Evolutionary conservation across 2,888 invertebrate genomes (phyloP).

Genomic region (Crossocerus cetratus): DNA sequence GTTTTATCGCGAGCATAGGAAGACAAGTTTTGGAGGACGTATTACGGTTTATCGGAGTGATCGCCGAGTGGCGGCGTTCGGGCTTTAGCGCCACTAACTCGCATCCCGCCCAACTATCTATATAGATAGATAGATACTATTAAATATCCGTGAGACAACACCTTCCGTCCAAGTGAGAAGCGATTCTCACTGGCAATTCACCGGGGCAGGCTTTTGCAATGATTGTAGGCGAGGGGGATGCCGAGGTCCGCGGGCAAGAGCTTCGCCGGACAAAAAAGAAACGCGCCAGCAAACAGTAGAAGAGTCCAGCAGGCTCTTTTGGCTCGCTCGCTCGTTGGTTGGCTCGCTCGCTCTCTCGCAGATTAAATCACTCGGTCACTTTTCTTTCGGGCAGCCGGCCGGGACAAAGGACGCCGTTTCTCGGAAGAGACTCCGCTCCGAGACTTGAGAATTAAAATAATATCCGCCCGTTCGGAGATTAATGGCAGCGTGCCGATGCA

Average conservation of each 20-base stretch:
- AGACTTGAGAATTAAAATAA: constrained; percentile 72
- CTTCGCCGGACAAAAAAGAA: constrained; percentile 49
- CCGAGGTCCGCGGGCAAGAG: constrained; percentile 17
- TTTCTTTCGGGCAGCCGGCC: constrained; percentile 66
- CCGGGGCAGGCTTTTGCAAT: constrained; percentile 19
- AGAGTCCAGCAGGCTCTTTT: constrained; percentile 44
- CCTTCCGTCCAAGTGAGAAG: too few species aligned
- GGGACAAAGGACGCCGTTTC: constrained; percentile 70
- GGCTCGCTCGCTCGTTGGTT: background rate
- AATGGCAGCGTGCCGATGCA: constrained; percentile 68
- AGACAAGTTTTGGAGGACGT: constrained; percentile 9
- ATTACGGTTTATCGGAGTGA: constrained; percentile 26
- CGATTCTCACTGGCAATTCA: too few species aligned
- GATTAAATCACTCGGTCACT: constrained; percentile 69
- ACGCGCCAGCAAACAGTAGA: constrained; percentile 40
- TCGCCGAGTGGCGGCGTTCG: background rate
- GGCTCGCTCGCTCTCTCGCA: constrained; percentile 48
- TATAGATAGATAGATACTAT: too few species aligned
- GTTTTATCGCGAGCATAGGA: too few species aligned
- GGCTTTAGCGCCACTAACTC: too few species aligned
- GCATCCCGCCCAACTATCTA: too few species aligned
- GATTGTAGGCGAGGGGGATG: constrained; percentile 3
- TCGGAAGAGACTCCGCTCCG: constrained; percentile 65
- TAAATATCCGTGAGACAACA: too few species aligned
- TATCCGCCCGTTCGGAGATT: constrained; percentile 72